Percentiles rank a stretch among this genome's conserved stretches.
Conservation (phyloP, 2,888 invertebrate genomes). For the Synergus itoensis region DNA sequence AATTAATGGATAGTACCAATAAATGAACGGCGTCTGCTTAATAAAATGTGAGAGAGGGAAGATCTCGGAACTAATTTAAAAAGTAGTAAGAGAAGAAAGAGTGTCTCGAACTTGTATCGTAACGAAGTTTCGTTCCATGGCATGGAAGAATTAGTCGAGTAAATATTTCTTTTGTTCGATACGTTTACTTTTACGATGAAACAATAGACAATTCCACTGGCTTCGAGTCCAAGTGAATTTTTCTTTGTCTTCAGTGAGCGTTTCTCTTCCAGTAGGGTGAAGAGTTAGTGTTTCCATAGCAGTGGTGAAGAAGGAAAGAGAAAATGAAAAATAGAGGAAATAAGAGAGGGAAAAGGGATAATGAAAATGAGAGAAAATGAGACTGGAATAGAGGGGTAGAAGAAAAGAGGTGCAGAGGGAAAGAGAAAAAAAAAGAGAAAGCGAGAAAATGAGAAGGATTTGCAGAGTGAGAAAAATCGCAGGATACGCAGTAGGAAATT, state of each 20-base stretch:
- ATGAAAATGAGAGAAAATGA: slow-evolving; percentile 27
- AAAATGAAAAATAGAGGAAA: background rate
- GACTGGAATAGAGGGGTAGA: background rate
- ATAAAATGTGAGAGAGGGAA: background rate
- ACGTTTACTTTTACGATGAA: slow-evolving; percentile 33
- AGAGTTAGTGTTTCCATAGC: slow-evolving; percentile 33
- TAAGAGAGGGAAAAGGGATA: slow-evolving; percentile 8
- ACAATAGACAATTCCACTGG: slow-evolving; percentile 30
- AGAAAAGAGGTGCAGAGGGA: background rate
- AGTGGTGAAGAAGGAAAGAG: slow-evolving; percentile 6
- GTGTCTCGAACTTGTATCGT: slow-evolving; percentile 11
- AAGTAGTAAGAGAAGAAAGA: slow-evolving; percentile 12
- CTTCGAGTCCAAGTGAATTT: slow-evolving; percentile 36
- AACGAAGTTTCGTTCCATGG: slow-evolving; percentile 22
- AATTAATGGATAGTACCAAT: background rate
- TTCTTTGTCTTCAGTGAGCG: slow-evolving; percentile 33
- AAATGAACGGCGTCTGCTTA: background rate
- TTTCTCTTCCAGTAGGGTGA: slow-evolving; percentile 28
- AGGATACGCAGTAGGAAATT: slow-evolving; percentile 29
- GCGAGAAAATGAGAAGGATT: slow-evolving; percentile 19
- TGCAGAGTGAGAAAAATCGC: slow-evolving; percentile 27
- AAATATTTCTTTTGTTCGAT: slow-evolving; percentile 40
- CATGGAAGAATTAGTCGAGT: slow-evolving; percentile 31
- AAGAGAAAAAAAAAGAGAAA: slow-evolving; percentile 1
- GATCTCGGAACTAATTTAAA: background rate